Percentiles rank a stretch among this genome's conserved stretches.
phyloP scores from a whole-genome alignment of 2,113 vertebrate genomes.

The Pionites leucogaster region DNA sequence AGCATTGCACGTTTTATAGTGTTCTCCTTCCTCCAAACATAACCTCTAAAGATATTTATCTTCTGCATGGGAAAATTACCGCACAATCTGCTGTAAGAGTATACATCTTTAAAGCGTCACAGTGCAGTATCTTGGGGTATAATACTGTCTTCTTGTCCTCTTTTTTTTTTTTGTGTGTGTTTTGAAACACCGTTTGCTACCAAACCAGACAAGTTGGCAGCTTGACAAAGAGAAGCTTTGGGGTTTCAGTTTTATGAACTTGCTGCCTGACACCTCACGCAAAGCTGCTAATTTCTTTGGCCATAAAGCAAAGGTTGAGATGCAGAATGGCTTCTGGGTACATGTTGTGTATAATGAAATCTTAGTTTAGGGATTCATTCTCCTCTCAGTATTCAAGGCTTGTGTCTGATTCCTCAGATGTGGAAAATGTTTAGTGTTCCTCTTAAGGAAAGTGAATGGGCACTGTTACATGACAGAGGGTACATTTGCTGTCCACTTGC shows the following conservation, averaged over 20 bases:
- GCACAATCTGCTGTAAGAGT: not conserved
- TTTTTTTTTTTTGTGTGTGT: not conserved
- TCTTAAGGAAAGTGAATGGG: not conserved
- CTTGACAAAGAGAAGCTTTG: not conserved
- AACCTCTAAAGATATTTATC: not conserved
- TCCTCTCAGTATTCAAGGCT: not conserved
- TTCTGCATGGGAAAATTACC: not conserved
- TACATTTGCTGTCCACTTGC: not conserved
- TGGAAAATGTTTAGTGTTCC: not conserved
- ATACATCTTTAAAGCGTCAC: not conserved
- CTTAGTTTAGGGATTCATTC: slow-evolving; percentile 43
- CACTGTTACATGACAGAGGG: not conserved
- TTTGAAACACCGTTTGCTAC: not conserved
- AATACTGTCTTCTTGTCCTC: not conserved
- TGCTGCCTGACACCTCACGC: not conserved
- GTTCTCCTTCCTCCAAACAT: not conserved
- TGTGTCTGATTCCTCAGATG: not conserved
- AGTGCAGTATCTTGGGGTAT: not conserved
- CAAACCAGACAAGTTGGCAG: not conserved
- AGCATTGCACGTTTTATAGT: not conserved
- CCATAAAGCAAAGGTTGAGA: slow-evolving; percentile 14
- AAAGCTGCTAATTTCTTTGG: slow-evolving; percentile 17
- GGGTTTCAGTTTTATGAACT: not conserved
- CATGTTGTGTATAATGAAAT: slow-evolving; percentile 44
- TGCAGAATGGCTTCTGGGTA: slow-evolving; percentile 18